Evolutionary conservation across 2,888 invertebrate species (phyloP).

Genomic region (Scrobipalpa atriplicella): DNA sequence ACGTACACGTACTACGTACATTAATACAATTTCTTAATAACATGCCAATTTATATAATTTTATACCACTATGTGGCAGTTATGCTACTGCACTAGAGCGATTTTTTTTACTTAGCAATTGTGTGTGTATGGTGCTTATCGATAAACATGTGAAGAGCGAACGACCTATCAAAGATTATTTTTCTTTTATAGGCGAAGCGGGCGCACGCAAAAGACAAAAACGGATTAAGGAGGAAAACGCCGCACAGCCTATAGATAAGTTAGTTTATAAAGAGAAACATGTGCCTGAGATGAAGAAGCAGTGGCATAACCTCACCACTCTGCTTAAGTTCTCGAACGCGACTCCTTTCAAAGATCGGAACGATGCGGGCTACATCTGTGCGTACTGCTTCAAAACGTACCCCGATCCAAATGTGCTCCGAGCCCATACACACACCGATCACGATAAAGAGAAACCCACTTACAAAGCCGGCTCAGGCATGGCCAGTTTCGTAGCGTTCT

Average conservation of each 20-base stretch:
- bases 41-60: no score
- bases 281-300: slow-evolving; percentile 72
- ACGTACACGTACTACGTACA: no score
- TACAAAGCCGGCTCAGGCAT: slow-evolving; percentile 70
- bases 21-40: no score
- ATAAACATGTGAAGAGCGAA: slow-evolving; percentile 34
- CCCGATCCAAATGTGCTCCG: slow-evolving; percentile 62
- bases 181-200: slow-evolving; percentile 78
- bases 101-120: not conserved
- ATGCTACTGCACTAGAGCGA: no score
- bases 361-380: slow-evolving; percentile 73
- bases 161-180: slow-evolving; percentile 71
- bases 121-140: slow-evolving; percentile 17
- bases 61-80: no score
- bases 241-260: slow-evolving; percentile 42
- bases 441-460: slow-evolving; percentile 64
- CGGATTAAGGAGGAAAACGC: slow-evolving; percentile 56
- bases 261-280: slow-evolving; percentile 55
- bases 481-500: slow-evolving; percentile 68
- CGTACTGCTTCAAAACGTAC: slow-evolving; percentile 71
- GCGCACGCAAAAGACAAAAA: slow-evolving; percentile 67
- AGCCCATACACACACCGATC: slow-evolving; percentile 63
- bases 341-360: slow-evolving; percentile 75
- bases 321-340: slow-evolving; percentile 69
- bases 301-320: slow-evolving; percentile 70